These are phyloP conservation scores for Aleiodes sp. DNA, from an alignment of 1,140 invertebrate species.

Conservation along the genomic window DNA sequence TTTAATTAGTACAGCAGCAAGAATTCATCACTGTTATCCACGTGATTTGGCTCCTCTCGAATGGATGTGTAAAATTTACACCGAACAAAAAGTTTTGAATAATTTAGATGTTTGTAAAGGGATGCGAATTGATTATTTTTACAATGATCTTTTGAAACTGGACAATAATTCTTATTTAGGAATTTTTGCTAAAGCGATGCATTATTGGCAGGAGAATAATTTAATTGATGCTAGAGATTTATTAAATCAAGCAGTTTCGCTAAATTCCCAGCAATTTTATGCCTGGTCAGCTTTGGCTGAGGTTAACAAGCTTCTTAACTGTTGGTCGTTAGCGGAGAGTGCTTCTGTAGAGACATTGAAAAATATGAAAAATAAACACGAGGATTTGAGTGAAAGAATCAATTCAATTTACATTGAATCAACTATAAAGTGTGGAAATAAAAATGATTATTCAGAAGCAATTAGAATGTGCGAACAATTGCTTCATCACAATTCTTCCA, in stretches of 20 bases:
- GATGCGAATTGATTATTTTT: constrained; percentile 65
- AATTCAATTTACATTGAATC: constrained; percentile 54
- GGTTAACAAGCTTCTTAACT: constrained; percentile 68
- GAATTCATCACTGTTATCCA: constrained; percentile 66
- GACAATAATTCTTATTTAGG: constrained; percentile 70
- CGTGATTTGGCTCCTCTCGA: constrained; percentile 67
- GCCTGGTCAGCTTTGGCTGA: constrained; percentile 64
- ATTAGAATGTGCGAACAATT: constrained; percentile 52
- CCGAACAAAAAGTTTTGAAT: constrained; percentile 61
- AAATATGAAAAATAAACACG: constrained; percentile 44
- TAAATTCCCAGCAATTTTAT: constrained; percentile 54
- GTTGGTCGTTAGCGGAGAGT: constrained; percentile 69
- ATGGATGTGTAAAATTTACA: constrained; percentile 72
- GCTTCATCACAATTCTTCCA: constrained; percentile 45
- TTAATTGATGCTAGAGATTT: constrained; percentile 68
- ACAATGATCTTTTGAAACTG: constrained; percentile 60
- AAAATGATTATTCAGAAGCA: constrained; percentile 66
- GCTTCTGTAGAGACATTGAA: constrained; percentile 61
- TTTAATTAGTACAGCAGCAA: constrained; percentile 63
- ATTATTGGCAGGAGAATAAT: constrained; percentile 64
- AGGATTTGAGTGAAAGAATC: constrained; percentile 44
- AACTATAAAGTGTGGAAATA: constrained; percentile 57
- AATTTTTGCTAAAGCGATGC: constrained; percentile 70
- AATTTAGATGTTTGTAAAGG: constrained; percentile 47
- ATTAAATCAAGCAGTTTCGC: constrained; percentile 53